Evolutionary conservation across 2,797 vertebrate genomes (phyloP), one percentile per base, ranked within the genome.

Genomic region (Emydoidea blandingii): DNA sequence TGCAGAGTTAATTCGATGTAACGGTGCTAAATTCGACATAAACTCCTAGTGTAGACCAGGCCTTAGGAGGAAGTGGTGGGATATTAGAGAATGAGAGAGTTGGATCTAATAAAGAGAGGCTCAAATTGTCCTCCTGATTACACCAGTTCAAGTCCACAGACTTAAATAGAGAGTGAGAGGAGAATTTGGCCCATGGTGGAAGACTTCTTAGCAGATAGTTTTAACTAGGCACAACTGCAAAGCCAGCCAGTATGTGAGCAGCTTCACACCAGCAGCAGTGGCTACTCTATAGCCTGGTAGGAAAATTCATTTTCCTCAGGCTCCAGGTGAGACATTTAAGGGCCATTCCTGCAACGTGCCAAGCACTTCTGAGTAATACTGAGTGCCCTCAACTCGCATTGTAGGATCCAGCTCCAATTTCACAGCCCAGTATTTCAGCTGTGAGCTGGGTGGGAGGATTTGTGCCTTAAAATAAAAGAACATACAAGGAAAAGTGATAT

Each of bases 371-470:
- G 12, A 29, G 21, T 72, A 12, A 44, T 83, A 57, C 16, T 72
- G 27, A 4, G n/a, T 7, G 15, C 6, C 27, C 57, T 59, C 27
- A 59, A 31, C 27, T 57, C 49, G 56, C 0, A 1, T 11, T 56
- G 9, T 8, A 49, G 34, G 19, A 79, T 34, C 19, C 27, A 68
- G 19, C 10, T 80, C 74, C 57, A 59, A 31, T 59, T 16, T 78
- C 41, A 9, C 11, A 57, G 50, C n/a, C 27, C 5, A 68, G 19
- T 52, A 5, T 21, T 29, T 47, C 47, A 12, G 12, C 44, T 78
- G 44, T 49, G 44, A 78, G 21, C 44, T 29, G 12, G 12, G 5
- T 21, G 41, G 5, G 11, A 83, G 8, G 9, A 57, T 41, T 83
- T 87, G 15, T 44, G 27, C 4, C 3, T 83, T 79, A 83, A 87